Evolutionary conservation across 2,888 invertebrate genomes (phyloP), one percentile per base, ranked within the genome.

Genomic region (Melipona bicolor): DNA sequence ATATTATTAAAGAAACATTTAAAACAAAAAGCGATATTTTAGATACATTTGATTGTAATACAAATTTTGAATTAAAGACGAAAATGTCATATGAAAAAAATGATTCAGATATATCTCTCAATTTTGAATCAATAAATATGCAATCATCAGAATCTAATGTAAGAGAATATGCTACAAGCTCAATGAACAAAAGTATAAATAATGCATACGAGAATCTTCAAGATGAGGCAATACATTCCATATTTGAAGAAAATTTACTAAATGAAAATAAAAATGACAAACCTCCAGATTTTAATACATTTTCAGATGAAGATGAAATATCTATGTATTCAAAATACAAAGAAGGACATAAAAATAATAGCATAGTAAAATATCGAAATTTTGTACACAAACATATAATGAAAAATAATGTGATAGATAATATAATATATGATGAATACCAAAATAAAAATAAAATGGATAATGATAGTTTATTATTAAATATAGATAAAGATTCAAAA

Each of bases 311-410:
- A 59, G 32, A 77, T 75, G 87, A 90, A 15, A 79, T 91, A 50
- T 94, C 94, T 3, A 92, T 92, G 90, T 93, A 93, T 79, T 87
- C 93, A 15, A 92, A 87, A 72, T 94, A 94, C 70, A 94, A 90
- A 84, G 90, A 75, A 69, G 71, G 59, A n/a, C 89, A 92, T 69
- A 64, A 78, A 11, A 74, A 90, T 24, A 94, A 94, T 56, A 94
- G 93, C 50, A 94, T 94, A 81, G 77, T 64, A n/a, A 89, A 91
- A 49, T 94, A 94, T 87, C 91, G 93, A 43, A n/a, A 56, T 78
- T 70, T 62, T 77, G 19, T 79, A 5, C 70, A 59, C n/a, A 56
- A 70, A 43, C 19, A 73, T 67, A 15, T 52, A 49, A 54, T 69
- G 36, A 62, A 56, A 56, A 83, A n/a, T 59, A 54, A 50, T 54